Evolutionary conservation across 2,797 vertebrate genomes (phyloP).

Genomic region (Antennarius maculatus): DNA sequence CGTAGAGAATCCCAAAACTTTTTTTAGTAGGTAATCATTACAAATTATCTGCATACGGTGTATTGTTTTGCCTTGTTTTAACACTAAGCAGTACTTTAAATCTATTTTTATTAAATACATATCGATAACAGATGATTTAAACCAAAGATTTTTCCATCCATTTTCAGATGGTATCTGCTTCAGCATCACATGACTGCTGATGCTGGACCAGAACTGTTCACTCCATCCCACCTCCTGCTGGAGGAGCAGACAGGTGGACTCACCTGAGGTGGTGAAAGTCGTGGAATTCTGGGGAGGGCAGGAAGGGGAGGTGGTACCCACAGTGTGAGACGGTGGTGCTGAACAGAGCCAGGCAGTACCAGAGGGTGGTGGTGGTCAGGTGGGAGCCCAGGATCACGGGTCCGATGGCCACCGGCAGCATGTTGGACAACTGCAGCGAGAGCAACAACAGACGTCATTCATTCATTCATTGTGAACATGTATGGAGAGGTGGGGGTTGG

Average conservation of each 20-base stretch:
- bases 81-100: too few species aligned
- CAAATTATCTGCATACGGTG: too few species aligned
- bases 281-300: conserved; percentile 94
- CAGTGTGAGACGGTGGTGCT: conserved; percentile 90
- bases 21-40: too few species aligned
- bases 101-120: too few species aligned
- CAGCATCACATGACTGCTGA: too few species aligned
- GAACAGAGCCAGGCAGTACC: conserved; percentile 87
- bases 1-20: too few species aligned
- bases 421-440: conserved; percentile 86
- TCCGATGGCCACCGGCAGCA: conserved; percentile 83
- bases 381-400: conserved; percentile 90
- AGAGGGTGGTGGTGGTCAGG: conserved; percentile 80
- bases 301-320: conserved; percentile 94
- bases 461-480: neutral
- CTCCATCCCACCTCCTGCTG: neutral
- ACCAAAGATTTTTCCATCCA: too few species aligned
- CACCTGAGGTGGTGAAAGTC: conserved; percentile 97
- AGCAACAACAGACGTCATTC: neutral
- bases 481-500: neutral
- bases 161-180: too few species aligned
- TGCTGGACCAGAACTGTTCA: too few species aligned
- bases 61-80: too few species aligned
- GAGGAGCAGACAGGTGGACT: conserved; percentile 23
- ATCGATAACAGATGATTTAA: too few species aligned